Base-by-base conservation (phyloP, 2,797 vertebrate genomes). In the Leuciscus waleckii region DNA sequence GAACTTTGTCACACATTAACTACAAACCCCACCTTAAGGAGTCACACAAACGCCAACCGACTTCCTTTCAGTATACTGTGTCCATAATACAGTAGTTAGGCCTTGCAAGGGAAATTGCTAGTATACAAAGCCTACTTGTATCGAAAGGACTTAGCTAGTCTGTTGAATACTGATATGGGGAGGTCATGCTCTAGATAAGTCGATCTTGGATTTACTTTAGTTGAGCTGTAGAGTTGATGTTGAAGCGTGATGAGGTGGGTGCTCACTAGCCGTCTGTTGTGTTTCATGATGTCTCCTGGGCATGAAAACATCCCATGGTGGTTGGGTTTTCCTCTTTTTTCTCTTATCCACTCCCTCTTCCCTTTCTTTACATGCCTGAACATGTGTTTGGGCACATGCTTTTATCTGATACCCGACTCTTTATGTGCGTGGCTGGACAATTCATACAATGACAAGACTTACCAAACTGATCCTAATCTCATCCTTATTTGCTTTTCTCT, bases 381-480 rank as follows among this genome's bases (percentile, higher is more conserved):
- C 91, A 92, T 89, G 89, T 91, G 91, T 89, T 89, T 86, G 51
- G 69, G 90, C 87, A 89, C 89, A 89, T 84, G 86, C 83, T 70
- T 89, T 88, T 70, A 87, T 89, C 81, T 73, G 63, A 26, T 76
- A 82, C 43, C 14, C 16, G 84, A 86, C 46, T 65, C 71, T 75
- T 49, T 17, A n/a, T 81, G 78, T 75, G 51, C 73, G 46, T 43
- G 46, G 77, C 37, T 17, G 14, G 76, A 84, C 65, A 75, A 81
- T 29, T 80, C 73, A 80, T 73, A 80, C 32, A 81, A 69, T 71
- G 29, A 76, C 75, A 79, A 83, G 37, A 23, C 81, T n/a, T 16
- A 35, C 14, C 26, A 41, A 81, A 61, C 32, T 37, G 43, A 78
- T n/a, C 71, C 46, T 71, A 65, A 71, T 54, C 17, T 65, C 54